phyloP scores from a whole-genome alignment of 92 coral and sea anemone genomes.

The Phenganax marumi region DNA sequence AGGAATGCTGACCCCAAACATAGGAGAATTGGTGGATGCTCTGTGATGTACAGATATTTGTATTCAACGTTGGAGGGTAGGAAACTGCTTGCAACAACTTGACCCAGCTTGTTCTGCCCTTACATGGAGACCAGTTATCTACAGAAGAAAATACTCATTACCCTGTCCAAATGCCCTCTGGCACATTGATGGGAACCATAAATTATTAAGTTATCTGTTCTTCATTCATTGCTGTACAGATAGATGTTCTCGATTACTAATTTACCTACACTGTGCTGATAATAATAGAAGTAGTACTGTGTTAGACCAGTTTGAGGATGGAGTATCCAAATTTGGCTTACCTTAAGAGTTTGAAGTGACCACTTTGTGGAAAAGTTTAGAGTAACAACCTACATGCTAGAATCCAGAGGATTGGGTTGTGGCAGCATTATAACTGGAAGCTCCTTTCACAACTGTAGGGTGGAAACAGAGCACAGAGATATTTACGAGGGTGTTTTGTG shows the following conservation, averaged over 20 bases:
- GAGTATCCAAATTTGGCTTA: slow-evolving; percentile 50
- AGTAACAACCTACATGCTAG: slow-evolving; percentile 54
- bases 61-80: not conserved
- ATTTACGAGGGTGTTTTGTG: too few species aligned
- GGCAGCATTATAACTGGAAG: slow-evolving; percentile 45
- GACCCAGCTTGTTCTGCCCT: slow-evolving; percentile 61
- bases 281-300: slow-evolving; percentile 61
- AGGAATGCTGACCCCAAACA: slow-evolving; percentile 25
- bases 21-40: slow-evolving; percentile 27
- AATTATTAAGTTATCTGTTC: slow-evolving; percentile 57
- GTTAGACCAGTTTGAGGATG: slow-evolving; percentile 55
- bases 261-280: slow-evolving; percentile 55
- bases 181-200: slow-evolving; percentile 62
- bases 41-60: slow-evolving; percentile 21
- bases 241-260: slow-evolving; percentile 62
- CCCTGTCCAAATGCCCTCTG: slow-evolving; percentile 55
- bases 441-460: not conserved
- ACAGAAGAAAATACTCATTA: slow-evolving; percentile 54
- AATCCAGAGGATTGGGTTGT: slow-evolving; percentile 53
- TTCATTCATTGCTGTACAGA: slow-evolving; percentile 56
- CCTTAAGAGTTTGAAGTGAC: slow-evolving; percentile 62
- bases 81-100: slow-evolving; percentile 22
- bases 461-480: too few species aligned
- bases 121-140: slow-evolving; percentile 61
- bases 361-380: slow-evolving; percentile 26